phyloP scores from a whole-genome alignment of 2,113 vertebrate species.

The Trichomycterus rosablanca region DNA sequence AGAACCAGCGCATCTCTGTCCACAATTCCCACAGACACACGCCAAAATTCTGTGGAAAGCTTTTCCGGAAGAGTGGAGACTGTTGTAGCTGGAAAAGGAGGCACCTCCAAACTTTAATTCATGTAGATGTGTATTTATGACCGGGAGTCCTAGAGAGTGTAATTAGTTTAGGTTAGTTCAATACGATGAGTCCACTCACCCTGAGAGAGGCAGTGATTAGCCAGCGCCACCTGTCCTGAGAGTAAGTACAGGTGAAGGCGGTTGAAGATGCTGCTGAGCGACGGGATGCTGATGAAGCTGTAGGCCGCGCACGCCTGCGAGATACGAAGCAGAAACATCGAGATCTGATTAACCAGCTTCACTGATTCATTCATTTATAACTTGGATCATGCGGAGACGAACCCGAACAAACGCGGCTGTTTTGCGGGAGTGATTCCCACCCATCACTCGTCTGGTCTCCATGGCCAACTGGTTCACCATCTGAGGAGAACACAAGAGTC shows the following conservation, averaged over 20 bases:
- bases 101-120: too few relatives aligned
- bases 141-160: too few relatives aligned
- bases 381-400: constrained; percentile 43
- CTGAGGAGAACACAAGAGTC: constrained; percentile 55
- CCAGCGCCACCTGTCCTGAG: constrained; percentile 90
- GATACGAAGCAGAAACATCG: not conserved
- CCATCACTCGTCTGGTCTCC: constrained; percentile 93
- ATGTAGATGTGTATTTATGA: too few relatives aligned
- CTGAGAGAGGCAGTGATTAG: constrained; percentile 97
- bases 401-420: constrained; percentile 94
- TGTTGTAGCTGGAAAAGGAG: too few relatives aligned
- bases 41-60: too few relatives aligned
- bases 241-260: constrained; percentile 89
- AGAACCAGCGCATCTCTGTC: too few relatives aligned
- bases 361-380: not conserved
- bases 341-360: not conserved
- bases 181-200: too few relatives aligned
- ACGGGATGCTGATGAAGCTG: constrained; percentile 97
- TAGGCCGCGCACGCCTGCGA: constrained; percentile 92
- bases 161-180: too few relatives aligned
- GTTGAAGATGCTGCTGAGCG: constrained; percentile 84
- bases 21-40: too few relatives aligned
- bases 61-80: too few relatives aligned
- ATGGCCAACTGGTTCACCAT: constrained; percentile 92
- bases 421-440: constrained; percentile 90